Evolutionary conservation across 2,113 vertebrate species (phyloP).

Genomic region (Rostratula benghalensis): DNA sequence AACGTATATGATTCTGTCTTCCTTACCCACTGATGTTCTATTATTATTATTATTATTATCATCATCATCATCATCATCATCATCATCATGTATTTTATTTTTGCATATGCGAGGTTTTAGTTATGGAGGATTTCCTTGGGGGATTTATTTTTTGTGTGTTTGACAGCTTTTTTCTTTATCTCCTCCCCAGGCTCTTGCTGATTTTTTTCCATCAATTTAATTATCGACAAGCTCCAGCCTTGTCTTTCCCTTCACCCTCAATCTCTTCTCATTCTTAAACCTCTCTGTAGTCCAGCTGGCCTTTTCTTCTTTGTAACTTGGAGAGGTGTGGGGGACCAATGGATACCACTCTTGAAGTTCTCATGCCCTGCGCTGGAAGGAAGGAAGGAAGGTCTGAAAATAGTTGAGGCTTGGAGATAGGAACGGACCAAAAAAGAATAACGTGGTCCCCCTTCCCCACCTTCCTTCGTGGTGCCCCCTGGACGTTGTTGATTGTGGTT

Average conservation of each 20-base stretch:
- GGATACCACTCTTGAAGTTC: not conserved
- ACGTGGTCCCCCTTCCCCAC: not conserved
- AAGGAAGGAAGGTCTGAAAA: not conserved
- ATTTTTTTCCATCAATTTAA: not conserved
- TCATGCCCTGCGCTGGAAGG: not conserved
- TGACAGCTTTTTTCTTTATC: not conserved
- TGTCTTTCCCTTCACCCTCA: not conserved
- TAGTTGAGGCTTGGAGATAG: not conserved
- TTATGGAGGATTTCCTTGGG: not conserved
- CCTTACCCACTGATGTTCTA: rapidly evolving
- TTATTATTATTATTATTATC: too few relatives aligned
- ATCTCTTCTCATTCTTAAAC: not conserved
- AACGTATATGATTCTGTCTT: not conserved
- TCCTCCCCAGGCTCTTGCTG: not conserved
- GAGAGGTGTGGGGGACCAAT: not conserved
- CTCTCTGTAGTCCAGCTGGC: not conserved
- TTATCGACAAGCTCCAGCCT: not conserved
- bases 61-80: too few relatives aligned
- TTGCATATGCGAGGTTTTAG: not conserved
- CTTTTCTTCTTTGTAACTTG: not conserved
- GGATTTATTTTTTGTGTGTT: not conserved
- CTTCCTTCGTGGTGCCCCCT: not conserved
- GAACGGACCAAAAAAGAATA: not conserved
- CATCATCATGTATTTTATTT: too few relatives aligned
- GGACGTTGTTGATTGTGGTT: not conserved